Evolutionary conservation across 2,888 invertebrate genomes (phyloP).

Genomic region (Leptopterna dolabrata): DNA sequence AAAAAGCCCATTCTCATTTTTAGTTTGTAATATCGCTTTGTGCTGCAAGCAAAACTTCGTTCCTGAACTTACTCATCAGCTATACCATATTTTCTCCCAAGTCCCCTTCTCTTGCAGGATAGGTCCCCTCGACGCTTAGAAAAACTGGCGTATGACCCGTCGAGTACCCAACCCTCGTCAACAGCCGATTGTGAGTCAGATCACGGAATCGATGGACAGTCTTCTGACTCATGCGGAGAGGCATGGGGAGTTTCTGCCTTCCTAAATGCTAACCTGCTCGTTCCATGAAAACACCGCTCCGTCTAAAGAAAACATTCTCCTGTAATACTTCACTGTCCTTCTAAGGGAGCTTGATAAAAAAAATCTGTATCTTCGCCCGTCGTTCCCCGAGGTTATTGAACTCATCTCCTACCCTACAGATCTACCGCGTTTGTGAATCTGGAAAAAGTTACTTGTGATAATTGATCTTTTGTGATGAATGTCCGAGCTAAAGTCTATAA

Average conservation of each 20-base stretch:
- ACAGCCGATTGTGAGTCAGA: constrained; percentile 13
- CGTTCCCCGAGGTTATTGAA: background rate
- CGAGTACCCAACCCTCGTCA: background rate
- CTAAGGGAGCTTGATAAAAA: background rate
- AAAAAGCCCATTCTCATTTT: no score
- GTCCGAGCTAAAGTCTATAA: no score
- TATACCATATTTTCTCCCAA: background rate
- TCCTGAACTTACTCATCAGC: no score
- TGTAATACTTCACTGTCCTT: background rate
- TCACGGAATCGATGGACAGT: constrained; percentile 23
- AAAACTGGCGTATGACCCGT: background rate
- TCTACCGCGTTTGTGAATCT: no score
- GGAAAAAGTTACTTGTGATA: no score
- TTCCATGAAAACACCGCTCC: background rate
- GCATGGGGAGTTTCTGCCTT: background rate
- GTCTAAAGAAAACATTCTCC: background rate
- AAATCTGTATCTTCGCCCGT: background rate
- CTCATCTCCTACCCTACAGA: background rate
- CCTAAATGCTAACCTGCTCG: background rate
- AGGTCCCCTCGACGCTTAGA: no score
- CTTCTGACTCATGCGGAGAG: background rate
- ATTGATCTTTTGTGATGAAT: no score
- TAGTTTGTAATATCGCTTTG: no score
- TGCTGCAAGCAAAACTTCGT: no score
- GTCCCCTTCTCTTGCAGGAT: no score